Evolutionary conservation across 2,113 vertebrate species (phyloP).

Genomic region (Perca schrenkii): DNA sequence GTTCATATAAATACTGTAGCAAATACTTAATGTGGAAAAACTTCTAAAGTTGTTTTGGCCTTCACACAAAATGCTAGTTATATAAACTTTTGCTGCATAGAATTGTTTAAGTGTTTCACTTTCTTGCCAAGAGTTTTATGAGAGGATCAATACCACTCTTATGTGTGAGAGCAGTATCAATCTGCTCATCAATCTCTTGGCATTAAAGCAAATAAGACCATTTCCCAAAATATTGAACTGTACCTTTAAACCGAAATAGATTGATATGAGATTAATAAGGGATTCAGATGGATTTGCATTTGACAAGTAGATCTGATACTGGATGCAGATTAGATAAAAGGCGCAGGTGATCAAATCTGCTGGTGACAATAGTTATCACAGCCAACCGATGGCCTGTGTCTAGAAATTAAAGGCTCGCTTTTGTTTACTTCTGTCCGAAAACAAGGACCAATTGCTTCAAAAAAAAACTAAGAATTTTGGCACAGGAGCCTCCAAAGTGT

Average conservation of each 20-base stretch:
- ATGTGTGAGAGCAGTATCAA: too few species aligned
- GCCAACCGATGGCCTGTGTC: not conserved
- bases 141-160: not conserved
- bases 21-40: not conserved
- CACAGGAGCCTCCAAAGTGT: not conserved
- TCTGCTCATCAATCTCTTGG: not conserved
- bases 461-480: not conserved
- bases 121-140: not conserved
- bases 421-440: not conserved
- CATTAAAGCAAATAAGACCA: not conserved
- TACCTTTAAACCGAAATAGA: not conserved
- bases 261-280: not conserved
- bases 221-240: not conserved
- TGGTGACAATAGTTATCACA: not conserved
- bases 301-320: not conserved
- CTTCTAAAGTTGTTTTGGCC: not conserved
- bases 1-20: constrained; percentile 2
- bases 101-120: not conserved
- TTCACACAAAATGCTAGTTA: constrained; percentile 2
- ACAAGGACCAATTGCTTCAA: not conserved
- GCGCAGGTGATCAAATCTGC: not conserved
- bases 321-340: not conserved
- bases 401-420: not conserved
- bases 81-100: not conserved
- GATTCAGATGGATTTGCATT: not conserved